Evolutionary conservation across 1,140 invertebrate species (phyloP), one percentile per base, ranked within the genome.

Genomic region (Hycleus cichorii): DNA sequence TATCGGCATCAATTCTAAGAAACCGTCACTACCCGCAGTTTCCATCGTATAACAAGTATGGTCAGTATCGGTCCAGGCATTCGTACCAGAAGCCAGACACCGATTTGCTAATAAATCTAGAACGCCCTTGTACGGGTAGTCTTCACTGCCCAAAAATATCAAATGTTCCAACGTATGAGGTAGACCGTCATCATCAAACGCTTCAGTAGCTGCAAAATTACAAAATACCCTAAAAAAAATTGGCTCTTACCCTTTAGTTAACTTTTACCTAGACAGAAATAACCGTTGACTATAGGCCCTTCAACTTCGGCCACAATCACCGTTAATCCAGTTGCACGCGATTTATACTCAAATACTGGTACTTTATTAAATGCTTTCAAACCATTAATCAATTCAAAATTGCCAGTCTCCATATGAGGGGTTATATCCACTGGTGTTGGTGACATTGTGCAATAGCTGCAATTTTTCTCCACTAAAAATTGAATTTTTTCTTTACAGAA

Each of bases 141-240:
- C 79, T 73, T 94, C 84, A 69, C 90, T 93, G 1, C 93, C 93
- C 68, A 96, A 76, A 75, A 96, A 96, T 12, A 96, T 83, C 5
- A 96, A 79, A 77, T 97, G 93, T 70, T 96, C 93, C 72, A 96
- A 76, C 9, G 93, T 95, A 70, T 96, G 93, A 0, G 93, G 93
- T 40, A 96, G 71, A 3, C 93, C 93, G 80, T 95, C 91, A 76
- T 95, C 90, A 76, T 93, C 90, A 69, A 87, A 81, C 0, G 91
- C 89, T 79, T 95, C 91, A 9, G 93, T 96, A 12, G 87, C 92
- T 94, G 67, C 60, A 78, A 69, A 56, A 60, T 40, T 18, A 10
- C 7, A 25, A 18, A 47, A 47, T 10, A 42, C 9, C 12, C 45
- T 47, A 2, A 51, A 12, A 25, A 25, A 46, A 43, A 53, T 45